Conservation (phyloP, 2,888 invertebrate species). For the Schizotus pectinicornis region DNA sequence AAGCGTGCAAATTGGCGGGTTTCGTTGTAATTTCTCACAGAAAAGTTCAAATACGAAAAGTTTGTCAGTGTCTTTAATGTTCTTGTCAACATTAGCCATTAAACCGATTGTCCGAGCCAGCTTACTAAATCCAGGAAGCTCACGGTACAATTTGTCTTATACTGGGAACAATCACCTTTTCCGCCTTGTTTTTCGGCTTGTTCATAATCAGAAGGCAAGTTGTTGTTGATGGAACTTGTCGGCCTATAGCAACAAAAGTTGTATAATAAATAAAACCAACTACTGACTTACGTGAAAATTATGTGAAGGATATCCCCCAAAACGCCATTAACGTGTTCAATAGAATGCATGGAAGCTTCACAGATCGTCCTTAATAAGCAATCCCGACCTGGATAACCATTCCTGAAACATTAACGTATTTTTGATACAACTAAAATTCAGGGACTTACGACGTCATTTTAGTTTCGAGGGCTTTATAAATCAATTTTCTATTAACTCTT, state of each 20-base stretch:
- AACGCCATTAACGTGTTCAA: conserved; percentile 67
- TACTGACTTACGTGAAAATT: conserved; percentile 69
- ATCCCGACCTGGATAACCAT: conserved; percentile 61
- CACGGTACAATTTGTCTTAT: conserved; percentile 60
- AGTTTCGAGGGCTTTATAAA: conserved; percentile 45
- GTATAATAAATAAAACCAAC: not conserved
- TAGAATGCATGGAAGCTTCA: conserved; percentile 73
- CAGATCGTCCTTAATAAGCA: conserved; percentile 79
- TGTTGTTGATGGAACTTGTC: conserved; percentile 63
- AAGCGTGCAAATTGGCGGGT: not conserved
- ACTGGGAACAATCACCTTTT: conserved; percentile 59
- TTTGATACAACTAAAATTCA: not conserved
- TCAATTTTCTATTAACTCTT: conserved; percentile 40
- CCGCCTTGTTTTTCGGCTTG: conserved; percentile 41
- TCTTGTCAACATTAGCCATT: conserved; percentile 3
- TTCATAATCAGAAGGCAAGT: conserved; percentile 34
- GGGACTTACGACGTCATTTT: conserved; percentile 46
- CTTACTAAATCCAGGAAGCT: conserved; percentile 64
- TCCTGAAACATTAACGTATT: conserved; percentile 30
- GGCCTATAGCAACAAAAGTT: conserved; percentile 60
- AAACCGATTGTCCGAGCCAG: conserved; percentile 37
- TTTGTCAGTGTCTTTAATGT: not conserved
- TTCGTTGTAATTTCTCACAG: not conserved
- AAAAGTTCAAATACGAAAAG: not conserved
- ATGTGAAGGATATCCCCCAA: conserved; percentile 76